Conservation (phyloP, 2,113 vertebrate species). For the Emberiza fucata region DNA sequence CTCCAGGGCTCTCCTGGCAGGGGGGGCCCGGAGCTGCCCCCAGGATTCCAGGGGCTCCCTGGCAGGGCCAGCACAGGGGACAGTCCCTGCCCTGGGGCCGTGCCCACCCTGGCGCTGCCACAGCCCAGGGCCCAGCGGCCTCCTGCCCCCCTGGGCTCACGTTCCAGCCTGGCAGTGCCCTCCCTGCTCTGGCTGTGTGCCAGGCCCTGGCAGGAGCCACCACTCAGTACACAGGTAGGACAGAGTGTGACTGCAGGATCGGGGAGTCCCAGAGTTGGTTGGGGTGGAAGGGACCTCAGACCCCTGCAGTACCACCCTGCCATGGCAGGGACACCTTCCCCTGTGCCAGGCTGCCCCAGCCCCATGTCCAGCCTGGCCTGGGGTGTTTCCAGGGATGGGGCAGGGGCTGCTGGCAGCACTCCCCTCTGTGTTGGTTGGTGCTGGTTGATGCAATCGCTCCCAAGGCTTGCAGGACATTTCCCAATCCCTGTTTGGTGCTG, state of each 20-base stretch:
- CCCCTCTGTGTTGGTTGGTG: fast-evolving
- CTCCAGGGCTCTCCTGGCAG: background rate
- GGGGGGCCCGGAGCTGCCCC: background rate
- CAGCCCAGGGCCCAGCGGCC: background rate
- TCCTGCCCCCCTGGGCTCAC: background rate
- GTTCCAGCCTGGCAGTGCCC: background rate
- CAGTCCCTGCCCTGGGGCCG: background rate
- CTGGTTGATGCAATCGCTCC: background rate
- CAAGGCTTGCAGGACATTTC: background rate
- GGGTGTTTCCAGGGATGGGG: background rate
- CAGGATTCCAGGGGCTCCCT: background rate
- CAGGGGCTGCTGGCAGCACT: background rate
- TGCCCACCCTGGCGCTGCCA: background rate
- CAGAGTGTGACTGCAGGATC: background rate
- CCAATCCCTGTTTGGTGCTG: background rate
- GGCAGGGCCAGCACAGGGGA: background rate
- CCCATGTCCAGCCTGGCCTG: background rate
- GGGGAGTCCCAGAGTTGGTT: background rate
- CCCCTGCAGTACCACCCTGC: background rate
- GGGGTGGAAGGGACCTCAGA: background rate
- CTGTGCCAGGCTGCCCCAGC: background rate
- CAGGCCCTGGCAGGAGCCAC: background rate
- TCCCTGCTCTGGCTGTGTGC: background rate
- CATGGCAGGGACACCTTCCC: background rate
- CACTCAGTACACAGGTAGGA: background rate